These are phyloP conservation scores for Lanistes nyassanus DNA, from an alignment of 1,140 invertebrate genomes.

Conservation along the genomic window DNA sequence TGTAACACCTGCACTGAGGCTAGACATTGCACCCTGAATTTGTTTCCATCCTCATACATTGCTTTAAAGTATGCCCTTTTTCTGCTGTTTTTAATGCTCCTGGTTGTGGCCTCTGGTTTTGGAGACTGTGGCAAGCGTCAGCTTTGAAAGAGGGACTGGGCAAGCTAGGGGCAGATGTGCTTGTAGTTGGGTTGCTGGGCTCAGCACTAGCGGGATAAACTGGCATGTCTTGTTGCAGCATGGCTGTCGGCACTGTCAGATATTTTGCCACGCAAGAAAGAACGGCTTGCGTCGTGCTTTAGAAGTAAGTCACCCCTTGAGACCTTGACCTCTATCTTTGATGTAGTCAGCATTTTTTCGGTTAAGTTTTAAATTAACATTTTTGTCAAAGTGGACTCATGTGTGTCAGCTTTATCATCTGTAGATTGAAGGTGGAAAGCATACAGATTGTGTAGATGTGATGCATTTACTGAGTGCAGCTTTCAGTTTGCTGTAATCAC, in stretches of 20 bases:
- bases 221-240: conserved; percentile 42
- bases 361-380: too few species aligned
- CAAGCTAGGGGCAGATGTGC: neutral
- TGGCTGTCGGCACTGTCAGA: conserved; percentile 46
- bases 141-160: too few species aligned
- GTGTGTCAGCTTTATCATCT: too few species aligned
- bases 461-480: too few species aligned
- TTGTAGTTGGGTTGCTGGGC: conserved; percentile 12
- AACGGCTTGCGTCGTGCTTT: conserved; percentile 44
- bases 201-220: too few species aligned
- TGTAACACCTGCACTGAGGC: too few species aligned
- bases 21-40: too few species aligned
- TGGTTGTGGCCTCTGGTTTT: neutral
- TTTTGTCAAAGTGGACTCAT: too few species aligned
- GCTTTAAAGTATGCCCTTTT: neutral
- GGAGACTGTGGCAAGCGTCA: neutral
- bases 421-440: too few species aligned
- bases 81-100: neutral
- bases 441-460: too few species aligned
- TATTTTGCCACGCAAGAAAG: conserved; percentile 47
- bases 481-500: too few species aligned
- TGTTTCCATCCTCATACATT: neutral
- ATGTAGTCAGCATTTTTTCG: too few species aligned
- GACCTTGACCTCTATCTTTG: neutral
- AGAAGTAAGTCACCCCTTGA: conserved; percentile 49